Percentiles rank a stretch among this genome's conserved stretches.
These are phyloP conservation scores for Luehdorfia chinensis DNA, from an alignment of 1,140 invertebrate species.

Conservation along the genomic window DNA sequence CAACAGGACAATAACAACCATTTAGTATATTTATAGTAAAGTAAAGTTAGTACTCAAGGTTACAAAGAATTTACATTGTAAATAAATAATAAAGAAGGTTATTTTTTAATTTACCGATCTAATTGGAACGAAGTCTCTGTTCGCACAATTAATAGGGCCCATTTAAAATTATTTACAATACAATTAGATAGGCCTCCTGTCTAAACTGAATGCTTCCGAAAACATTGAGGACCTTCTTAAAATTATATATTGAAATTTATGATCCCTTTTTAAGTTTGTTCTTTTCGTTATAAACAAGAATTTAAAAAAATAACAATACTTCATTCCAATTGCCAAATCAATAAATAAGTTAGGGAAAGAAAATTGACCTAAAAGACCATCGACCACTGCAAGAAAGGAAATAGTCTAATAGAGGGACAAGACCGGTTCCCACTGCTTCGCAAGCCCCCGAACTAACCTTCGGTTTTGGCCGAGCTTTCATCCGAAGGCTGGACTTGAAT, in stretches of 20 bases:
- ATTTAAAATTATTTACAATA: no score
- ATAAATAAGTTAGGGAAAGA: not conserved
- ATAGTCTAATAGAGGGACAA: slow-evolving; percentile 4
- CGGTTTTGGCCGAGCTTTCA: slow-evolving; percentile 49
- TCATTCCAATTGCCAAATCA: not conserved
- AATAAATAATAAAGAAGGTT: no score
- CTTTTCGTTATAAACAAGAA: no score
- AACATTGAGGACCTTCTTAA: no score
- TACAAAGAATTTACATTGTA: not conserved
- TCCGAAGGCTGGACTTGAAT: slow-evolving; percentile 71
- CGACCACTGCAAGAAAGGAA: slow-evolving; percentile 8
- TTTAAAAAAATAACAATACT: not conserved
- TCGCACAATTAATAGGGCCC: no score
- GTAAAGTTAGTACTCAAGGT: not conserved
- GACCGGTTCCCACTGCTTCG: not conserved
- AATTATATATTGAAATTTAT: no score
- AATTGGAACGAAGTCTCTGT: no score
- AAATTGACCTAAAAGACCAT: slow-evolving; percentile 6
- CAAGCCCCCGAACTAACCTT: slow-evolving; percentile 62
- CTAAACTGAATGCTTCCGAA: no score
- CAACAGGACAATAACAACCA: slow-evolving; percentile 54
- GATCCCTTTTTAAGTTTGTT: no score
- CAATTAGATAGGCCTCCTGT: no score
- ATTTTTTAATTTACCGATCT: no score
- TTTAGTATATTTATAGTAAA: slow-evolving; percentile 34